Conservation (phyloP, 1,140 invertebrate genomes). For the Tetramorium parvispinum region DNA sequence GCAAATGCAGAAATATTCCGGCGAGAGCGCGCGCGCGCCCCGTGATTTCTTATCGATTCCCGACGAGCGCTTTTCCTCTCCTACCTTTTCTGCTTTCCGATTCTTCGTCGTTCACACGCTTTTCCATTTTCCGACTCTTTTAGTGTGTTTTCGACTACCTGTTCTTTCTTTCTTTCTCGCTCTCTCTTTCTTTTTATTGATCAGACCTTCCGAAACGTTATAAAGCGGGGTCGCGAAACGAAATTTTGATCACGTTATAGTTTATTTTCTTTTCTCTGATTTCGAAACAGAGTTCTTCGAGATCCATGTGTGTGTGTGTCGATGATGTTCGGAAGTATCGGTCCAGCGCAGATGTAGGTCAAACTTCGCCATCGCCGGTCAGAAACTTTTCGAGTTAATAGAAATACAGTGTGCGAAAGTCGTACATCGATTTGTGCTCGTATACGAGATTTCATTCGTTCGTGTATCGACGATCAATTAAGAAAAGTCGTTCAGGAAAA, state of each 20-base stretch:
- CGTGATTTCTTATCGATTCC: constrained; percentile 75
- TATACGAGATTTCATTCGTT: constrained; percentile 1
- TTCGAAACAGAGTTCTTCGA: constrained; percentile 30
- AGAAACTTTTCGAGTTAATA: constrained; percentile 40
- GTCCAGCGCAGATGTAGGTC: constrained; percentile 34
- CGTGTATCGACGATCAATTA: constrained; percentile 23
- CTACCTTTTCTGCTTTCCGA: background rate
- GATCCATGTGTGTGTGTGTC: constrained; percentile 14
- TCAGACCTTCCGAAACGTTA: constrained; percentile 48
- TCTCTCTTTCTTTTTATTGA: constrained; percentile 27
- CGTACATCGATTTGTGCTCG: constrained; percentile 37
- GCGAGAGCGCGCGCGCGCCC: constrained; percentile 20
- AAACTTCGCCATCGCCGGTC: constrained; percentile 33
- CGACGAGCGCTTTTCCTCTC: background rate
- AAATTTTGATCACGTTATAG: constrained; percentile 55
- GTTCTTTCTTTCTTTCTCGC: background rate
- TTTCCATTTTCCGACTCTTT: constrained; percentile 51
- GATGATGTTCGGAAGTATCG: constrained; percentile 39
- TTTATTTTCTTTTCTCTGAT: constrained; percentile 45
- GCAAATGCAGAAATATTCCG: constrained; percentile 74
- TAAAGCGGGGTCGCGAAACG: constrained; percentile 29
- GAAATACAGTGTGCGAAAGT: constrained; percentile 45
- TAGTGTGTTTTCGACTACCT: constrained; percentile 53
- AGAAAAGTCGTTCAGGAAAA: constrained; percentile 11
- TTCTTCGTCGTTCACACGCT: constrained; percentile 42